phyloP scores from a whole-genome alignment of 2,888 invertebrate genomes.

The Idaea dimidiata region DNA sequence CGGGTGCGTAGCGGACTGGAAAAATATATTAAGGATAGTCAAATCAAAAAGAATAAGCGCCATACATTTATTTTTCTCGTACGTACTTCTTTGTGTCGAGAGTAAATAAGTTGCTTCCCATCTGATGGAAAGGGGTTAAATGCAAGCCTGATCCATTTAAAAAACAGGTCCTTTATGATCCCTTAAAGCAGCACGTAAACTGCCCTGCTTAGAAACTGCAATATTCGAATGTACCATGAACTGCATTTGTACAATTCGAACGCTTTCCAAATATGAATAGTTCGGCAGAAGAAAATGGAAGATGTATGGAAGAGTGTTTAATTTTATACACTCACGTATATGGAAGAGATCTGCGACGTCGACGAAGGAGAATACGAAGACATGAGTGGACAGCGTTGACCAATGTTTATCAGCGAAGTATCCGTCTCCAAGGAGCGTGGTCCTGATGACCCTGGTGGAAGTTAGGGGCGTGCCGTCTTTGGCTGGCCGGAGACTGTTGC shows the following conservation, averaged over 20 bases:
- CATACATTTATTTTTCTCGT: too few relatives aligned
- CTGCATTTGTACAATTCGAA: too few relatives aligned
- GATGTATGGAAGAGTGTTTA: not conserved
- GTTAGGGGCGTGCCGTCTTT: conserved; percentile 41
- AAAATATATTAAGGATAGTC: not conserved
- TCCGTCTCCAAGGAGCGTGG: conserved; percentile 40
- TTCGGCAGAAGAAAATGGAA: too few relatives aligned
- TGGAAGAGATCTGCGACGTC: conserved; percentile 38
- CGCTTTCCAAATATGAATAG: too few relatives aligned
- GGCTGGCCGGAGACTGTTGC: conserved; percentile 37
- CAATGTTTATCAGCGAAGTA: conserved; percentile 34
- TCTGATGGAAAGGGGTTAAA: too few relatives aligned
- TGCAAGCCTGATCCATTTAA: too few relatives aligned
- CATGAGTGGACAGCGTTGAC: conserved; percentile 34
- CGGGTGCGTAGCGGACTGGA: conserved; percentile 29
- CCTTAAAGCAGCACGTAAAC: too few relatives aligned
- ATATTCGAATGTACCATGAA: too few relatives aligned
- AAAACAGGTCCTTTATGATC: too few relatives aligned
- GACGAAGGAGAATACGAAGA: conserved; percentile 26
- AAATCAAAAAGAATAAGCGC: not conserved
- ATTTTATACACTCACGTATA: conserved; percentile 26
- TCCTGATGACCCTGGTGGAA: conserved; percentile 39
- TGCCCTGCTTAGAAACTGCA: too few relatives aligned
- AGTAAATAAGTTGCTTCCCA: too few relatives aligned
- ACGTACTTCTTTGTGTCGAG: too few relatives aligned